Evolutionary conservation across 2,113 vertebrate species (phyloP).

Genomic region (Dolichallabes microphthalmus): DNA sequence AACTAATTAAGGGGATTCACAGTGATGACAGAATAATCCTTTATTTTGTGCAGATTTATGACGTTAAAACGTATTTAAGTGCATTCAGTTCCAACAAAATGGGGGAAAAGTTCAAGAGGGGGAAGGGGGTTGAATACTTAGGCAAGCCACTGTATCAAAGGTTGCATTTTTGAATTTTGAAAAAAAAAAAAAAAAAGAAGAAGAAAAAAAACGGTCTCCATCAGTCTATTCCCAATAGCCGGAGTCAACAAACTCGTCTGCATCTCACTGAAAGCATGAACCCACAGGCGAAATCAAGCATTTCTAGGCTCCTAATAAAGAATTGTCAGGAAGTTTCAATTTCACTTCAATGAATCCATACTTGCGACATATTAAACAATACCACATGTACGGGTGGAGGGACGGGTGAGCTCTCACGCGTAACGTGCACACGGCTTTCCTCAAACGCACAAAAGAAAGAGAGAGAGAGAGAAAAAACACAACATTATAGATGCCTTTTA

Average conservation of each 20-base stretch:
- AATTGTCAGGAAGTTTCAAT: slow-evolving; percentile 52
- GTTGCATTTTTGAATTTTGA: neutral
- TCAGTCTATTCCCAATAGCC: neutral
- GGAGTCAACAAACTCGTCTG: neutral
- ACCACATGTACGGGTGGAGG: slow-evolving; percentile 36
- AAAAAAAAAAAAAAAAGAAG: neutral
- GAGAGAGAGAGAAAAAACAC: slow-evolving; percentile 23
- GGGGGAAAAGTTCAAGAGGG: neutral
- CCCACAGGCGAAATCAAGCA: slow-evolving; percentile 9
- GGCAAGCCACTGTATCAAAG: neutral
- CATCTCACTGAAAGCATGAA: neutral
- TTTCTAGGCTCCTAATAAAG: slow-evolving; percentile 45
- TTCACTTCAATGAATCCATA: slow-evolving; percentile 47
- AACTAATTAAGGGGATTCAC: neutral
- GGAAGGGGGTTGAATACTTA: neutral
- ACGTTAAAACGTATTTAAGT: neutral
- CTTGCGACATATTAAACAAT: slow-evolving; percentile 44
- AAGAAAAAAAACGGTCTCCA: too few relatives aligned
- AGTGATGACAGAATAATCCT: neutral
- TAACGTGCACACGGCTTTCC: slow-evolving; percentile 24
- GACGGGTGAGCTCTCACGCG: slow-evolving; percentile 4
- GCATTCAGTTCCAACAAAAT: neutral
- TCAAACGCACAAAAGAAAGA: slow-evolving; percentile 40
- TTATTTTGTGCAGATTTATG: neutral
- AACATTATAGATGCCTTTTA: slow-evolving; percentile 54